Conservation (phyloP, 1,140 invertebrate genomes). For the Brachionus rubens region DNA sequence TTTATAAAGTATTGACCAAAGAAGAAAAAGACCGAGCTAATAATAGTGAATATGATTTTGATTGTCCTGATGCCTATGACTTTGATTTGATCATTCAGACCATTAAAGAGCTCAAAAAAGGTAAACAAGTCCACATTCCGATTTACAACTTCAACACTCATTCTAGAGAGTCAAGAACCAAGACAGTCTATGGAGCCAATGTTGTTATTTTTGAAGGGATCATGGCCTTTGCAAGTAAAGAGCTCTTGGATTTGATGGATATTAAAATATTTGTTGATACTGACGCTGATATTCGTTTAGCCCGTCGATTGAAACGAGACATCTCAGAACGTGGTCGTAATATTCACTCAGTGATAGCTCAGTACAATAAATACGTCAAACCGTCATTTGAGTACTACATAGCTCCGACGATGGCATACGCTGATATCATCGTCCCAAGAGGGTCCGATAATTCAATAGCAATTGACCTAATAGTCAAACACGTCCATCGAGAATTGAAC, state of each 20-base stretch:
- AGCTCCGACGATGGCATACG: conserved; percentile 71
- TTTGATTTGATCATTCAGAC: conserved; percentile 84
- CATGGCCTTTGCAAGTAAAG: conserved; percentile 82
- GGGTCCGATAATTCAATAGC: conserved; percentile 93
- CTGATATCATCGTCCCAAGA: conserved; percentile 66
- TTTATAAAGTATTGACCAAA: conserved; percentile 90
- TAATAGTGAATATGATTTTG: conserved; percentile 94
- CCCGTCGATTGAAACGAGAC: conserved; percentile 80
- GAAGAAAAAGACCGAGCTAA: conserved; percentile 83
- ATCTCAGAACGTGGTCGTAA: conserved; percentile 89
- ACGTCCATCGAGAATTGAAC: conserved; percentile 80
- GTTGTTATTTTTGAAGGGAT: conserved; percentile 99
- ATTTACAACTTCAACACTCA: conserved; percentile 97
- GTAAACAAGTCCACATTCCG: conserved; percentile 70
- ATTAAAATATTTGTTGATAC: conserved; percentile 83
- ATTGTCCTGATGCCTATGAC: conserved; percentile 98
- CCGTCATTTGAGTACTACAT: conserved; percentile 96
- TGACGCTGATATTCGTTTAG: conserved; percentile 90
- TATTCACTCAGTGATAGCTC: conserved; percentile 89
- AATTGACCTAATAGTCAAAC: conserved; percentile 93
- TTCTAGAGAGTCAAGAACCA: conserved; percentile 72
- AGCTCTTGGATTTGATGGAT: conserved; percentile 69
- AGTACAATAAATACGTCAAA: conserved; percentile 93
- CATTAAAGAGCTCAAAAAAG: conserved; percentile 82
- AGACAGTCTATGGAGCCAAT: conserved; percentile 99